Conservation (phyloP, 2,888 invertebrate genomes). For the Drosophila pseudotakahashii region DNA sequence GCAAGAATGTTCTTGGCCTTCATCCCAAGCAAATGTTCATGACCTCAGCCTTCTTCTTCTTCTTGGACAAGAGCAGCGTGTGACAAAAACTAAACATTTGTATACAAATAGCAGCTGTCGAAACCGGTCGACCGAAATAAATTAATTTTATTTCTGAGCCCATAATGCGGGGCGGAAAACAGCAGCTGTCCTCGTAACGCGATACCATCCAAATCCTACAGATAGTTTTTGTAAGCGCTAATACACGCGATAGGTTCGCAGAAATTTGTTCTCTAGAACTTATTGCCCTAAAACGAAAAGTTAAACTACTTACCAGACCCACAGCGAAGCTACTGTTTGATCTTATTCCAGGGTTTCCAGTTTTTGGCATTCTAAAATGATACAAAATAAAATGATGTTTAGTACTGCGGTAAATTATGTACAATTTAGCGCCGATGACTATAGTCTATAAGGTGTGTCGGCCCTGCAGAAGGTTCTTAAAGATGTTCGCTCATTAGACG, state of each 20-base stretch:
- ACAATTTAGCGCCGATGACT: slow-evolving; percentile 20
- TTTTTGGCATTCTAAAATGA: slow-evolving; percentile 75
- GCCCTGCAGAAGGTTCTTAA: slow-evolving; percentile 22
- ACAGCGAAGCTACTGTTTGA: slow-evolving; percentile 22
- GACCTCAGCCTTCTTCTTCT: slow-evolving; percentile 1
- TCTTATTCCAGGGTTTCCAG: slow-evolving; percentile 66
- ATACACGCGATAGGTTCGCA: slow-evolving; percentile 1
- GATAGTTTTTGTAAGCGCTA: neutral
- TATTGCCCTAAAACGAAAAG: too few relatives aligned
- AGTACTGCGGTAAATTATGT: slow-evolving; percentile 10
- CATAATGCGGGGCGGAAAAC: neutral
- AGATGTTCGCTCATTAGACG: slow-evolving; percentile 29
- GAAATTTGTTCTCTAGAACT: too few relatives aligned
- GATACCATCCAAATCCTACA: slow-evolving; percentile 28
- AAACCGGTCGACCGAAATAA: slow-evolving; percentile 42
- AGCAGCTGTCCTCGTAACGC: slow-evolving; percentile 41
- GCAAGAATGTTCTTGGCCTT: slow-evolving; percentile 28
- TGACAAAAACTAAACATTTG: slow-evolving; percentile 52
- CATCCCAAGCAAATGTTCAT: neutral
- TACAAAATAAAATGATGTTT: slow-evolving; percentile 17
- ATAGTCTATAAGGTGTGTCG: slow-evolving; percentile 21
- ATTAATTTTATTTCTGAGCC: slow-evolving; percentile 25
- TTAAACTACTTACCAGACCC: slow-evolving; percentile 60
- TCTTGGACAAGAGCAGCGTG: slow-evolving; percentile 15
- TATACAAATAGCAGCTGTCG: slow-evolving; percentile 41